Evolutionary conservation across 2,113 vertebrate species (phyloP).

Genomic region (Oncorhynchus nerka): DNA sequence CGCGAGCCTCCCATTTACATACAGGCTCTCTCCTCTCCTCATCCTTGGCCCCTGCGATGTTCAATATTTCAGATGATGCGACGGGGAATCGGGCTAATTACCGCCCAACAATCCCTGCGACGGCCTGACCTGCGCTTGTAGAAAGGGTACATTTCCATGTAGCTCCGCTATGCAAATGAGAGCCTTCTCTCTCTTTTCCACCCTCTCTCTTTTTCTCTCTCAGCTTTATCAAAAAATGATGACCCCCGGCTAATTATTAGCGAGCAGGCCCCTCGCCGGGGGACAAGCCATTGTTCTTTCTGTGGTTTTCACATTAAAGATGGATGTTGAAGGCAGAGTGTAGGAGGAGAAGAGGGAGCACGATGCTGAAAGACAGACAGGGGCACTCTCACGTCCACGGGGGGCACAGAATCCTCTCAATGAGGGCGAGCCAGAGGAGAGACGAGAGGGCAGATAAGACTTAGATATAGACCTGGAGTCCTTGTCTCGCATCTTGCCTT

Average conservation of each 20-base stretch:
- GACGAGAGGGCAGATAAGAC: too few species aligned
- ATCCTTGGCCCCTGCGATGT: constrained; percentile 18
- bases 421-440: not conserved
- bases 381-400: constrained; percentile 5
- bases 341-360: constrained; percentile 27
- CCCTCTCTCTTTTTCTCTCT: constrained; percentile 7
- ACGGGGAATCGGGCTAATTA: constrained; percentile 63
- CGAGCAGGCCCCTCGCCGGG: constrained; percentile 18
- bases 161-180: constrained; percentile 64
- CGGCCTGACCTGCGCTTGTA: constrained; percentile 53
- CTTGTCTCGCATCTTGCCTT: constrained; percentile 17
- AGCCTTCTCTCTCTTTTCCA: constrained; percentile 26
- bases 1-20: constrained; percentile 17
- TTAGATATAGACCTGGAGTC: not conserved
- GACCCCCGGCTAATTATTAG: constrained; percentile 69
- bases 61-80: constrained; percentile 59
- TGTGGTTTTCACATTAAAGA: constrained; percentile 68
- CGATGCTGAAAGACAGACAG: constrained; percentile 14
- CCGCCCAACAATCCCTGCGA: constrained; percentile 38
- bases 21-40: constrained; percentile 10
- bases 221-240: constrained; percentile 66
- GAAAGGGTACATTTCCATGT: constrained; percentile 54
- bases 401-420: not conserved
- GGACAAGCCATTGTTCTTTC: constrained; percentile 60
- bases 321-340: constrained; percentile 55